Evolutionary conservation across 2,113 vertebrate genomes (phyloP).

Genomic region (Mesoclemmys tuberculata): DNA sequence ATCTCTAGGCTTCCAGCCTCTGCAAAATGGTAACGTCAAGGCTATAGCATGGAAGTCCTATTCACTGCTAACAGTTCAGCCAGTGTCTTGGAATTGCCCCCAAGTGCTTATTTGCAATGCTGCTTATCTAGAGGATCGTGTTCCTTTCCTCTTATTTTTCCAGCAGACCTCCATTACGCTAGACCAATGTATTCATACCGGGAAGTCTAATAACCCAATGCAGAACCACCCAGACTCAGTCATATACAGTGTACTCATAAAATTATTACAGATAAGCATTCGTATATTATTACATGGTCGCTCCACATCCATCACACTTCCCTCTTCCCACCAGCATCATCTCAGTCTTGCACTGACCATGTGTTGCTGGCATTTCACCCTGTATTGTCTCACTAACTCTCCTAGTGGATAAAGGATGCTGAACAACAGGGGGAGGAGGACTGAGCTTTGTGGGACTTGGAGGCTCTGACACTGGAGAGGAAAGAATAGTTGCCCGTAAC

Average conservation of each 20-base stretch:
- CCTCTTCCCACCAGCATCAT: not conserved
- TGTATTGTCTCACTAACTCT: not conserved
- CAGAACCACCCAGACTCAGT: not conserved
- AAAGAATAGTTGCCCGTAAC: not conserved
- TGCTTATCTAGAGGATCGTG: not conserved
- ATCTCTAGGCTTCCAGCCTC: not conserved
- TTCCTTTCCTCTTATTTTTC: not conserved
- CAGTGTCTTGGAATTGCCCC: not conserved
- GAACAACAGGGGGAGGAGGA: not conserved
- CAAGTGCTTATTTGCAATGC: too few relatives aligned
- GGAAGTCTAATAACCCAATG: not conserved
- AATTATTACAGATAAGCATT: not conserved
- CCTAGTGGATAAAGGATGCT: not conserved
- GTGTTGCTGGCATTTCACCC: not conserved
- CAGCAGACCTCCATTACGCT: not conserved
- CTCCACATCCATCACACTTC: accelerated
- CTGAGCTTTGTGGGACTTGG: accelerated
- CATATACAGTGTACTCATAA: not conserved
- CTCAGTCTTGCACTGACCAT: accelerated
- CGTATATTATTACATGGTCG: not conserved
- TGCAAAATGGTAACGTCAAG: not conserved
- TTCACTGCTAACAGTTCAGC: not conserved
- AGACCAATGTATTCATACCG: not conserved
- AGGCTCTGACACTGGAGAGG: accelerated
- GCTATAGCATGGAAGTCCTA: not conserved